Conservation (phyloP, 2,888 invertebrate species). For the Germaria angustata region DNA sequence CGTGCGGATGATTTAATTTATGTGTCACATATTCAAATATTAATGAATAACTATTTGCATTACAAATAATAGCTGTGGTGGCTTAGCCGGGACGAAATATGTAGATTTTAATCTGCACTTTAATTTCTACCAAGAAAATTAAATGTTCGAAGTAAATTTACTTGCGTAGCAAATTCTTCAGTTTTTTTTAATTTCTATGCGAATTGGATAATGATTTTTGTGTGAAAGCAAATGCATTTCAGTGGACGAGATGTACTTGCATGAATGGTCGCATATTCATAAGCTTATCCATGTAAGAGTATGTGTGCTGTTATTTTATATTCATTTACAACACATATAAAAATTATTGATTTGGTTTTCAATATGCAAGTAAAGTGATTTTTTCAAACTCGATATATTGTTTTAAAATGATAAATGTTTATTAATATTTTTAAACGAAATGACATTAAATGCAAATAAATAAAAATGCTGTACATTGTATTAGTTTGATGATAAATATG, state of each 20-base stretch:
- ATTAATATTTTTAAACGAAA: conserved; percentile 20
- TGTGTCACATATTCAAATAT: too few relatives aligned
- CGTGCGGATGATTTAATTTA: too few relatives aligned
- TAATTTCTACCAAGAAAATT: background rate
- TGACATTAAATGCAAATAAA: background rate
- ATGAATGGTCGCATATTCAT: background rate
- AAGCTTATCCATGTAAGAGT: background rate
- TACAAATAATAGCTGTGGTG: too few relatives aligned
- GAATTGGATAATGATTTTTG: background rate
- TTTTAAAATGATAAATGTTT: conserved; percentile 50
- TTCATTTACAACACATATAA: conserved; percentile 35
- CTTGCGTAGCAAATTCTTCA: background rate
- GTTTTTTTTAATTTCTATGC: background rate
- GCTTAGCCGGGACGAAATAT: too few relatives aligned
- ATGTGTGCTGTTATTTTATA: background rate
- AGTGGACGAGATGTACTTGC: background rate
- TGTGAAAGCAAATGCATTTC: background rate
- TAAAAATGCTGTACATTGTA: conserved; percentile 15
- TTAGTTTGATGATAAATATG: conserved; percentile 43
- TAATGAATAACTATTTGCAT: too few relatives aligned
- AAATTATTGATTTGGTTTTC: conserved; percentile 46
- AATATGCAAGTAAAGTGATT: conserved; percentile 14
- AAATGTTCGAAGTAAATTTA: background rate
- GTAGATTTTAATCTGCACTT: too few relatives aligned
- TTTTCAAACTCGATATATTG: conserved; percentile 22